Evolutionary conservation across 2,888 invertebrate genomes (phyloP).

Genomic region (Cryptocephalus primarius): DNA sequence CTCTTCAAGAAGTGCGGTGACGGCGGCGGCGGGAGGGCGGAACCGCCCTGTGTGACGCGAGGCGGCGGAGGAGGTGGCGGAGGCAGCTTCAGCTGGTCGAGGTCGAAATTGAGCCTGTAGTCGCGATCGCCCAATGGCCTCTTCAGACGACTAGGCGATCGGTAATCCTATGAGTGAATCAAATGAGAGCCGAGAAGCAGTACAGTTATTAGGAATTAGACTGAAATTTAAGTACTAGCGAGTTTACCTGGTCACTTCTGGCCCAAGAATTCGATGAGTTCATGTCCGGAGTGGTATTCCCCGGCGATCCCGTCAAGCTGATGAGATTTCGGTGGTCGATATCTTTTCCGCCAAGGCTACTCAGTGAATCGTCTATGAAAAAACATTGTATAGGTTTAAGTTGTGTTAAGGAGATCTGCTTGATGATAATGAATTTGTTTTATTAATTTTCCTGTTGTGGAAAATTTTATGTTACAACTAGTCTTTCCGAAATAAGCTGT

Average conservation of each 20-base stretch:
- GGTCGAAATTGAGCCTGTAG: constrained; percentile 28
- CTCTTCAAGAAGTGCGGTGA: not conserved
- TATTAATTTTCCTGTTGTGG: no score
- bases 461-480: no score
- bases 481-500: not conserved
- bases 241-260: constrained; percentile 14
- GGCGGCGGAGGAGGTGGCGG: constrained; percentile 43
- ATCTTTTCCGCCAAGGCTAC: constrained; percentile 41
- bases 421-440: no score
- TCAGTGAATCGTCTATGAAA: constrained; percentile 17
- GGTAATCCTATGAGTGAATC: constrained; percentile 22
- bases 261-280: constrained; percentile 16
- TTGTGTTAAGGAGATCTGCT: no score
- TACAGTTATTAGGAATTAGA: not conserved
- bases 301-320: constrained; percentile 64
- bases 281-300: constrained; percentile 13
- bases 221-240: no score
- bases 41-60: constrained; percentile 11
- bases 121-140: constrained; percentile 24
- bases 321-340: constrained; percentile 79
- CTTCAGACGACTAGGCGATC: constrained; percentile 8
- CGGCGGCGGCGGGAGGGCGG: not conserved
- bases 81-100: constrained; percentile 30
- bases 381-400: not conserved
- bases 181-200: not conserved